These are phyloP conservation scores for Arothron firmamentum DNA, from an alignment of 2,113 vertebrate genomes.

Conservation along the genomic window DNA sequence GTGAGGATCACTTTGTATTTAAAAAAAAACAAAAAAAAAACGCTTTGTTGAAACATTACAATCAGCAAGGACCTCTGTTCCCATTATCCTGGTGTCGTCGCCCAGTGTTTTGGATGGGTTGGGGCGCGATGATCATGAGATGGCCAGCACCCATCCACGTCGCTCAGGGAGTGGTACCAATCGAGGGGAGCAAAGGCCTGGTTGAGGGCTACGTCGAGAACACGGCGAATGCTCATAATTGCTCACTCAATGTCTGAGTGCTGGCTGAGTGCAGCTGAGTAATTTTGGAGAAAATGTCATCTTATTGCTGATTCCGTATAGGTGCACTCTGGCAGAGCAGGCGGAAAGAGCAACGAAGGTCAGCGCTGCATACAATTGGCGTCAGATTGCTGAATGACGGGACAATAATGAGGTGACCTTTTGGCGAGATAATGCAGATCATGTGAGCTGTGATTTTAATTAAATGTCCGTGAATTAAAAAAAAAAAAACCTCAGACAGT, in stretches of 20 bases:
- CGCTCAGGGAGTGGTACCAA: background rate
- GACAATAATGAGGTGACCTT: conserved; percentile 57
- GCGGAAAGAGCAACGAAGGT: conserved; percentile 66
- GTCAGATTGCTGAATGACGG: conserved; percentile 56
- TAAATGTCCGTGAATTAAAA: background rate
- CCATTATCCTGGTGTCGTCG: too few species aligned
- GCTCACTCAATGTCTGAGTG: conserved; percentile 11
- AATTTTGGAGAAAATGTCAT: conserved; percentile 57
- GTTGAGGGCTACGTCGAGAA: conserved; percentile 9
- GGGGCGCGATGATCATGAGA: too few species aligned
- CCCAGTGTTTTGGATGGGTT: too few species aligned
- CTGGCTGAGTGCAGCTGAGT: conserved; percentile 14
- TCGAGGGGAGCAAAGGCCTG: background rate
- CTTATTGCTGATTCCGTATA: conserved; percentile 29
- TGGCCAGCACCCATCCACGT: too few species aligned
- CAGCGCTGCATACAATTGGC: conserved; percentile 58
- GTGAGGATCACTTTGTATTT: too few species aligned
- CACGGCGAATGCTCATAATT: conserved; percentile 12
- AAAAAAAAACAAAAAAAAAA: too few species aligned
- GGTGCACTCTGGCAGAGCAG: conserved; percentile 35
- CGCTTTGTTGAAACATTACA: too few species aligned
- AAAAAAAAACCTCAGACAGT: background rate
- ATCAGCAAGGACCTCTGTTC: too few species aligned
- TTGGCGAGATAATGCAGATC: conserved; percentile 18
- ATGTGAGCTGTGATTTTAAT: conserved; percentile 21